phyloP scores from a whole-genome alignment of 2,888 invertebrate species.

The Mimachlamys varia region DNA sequence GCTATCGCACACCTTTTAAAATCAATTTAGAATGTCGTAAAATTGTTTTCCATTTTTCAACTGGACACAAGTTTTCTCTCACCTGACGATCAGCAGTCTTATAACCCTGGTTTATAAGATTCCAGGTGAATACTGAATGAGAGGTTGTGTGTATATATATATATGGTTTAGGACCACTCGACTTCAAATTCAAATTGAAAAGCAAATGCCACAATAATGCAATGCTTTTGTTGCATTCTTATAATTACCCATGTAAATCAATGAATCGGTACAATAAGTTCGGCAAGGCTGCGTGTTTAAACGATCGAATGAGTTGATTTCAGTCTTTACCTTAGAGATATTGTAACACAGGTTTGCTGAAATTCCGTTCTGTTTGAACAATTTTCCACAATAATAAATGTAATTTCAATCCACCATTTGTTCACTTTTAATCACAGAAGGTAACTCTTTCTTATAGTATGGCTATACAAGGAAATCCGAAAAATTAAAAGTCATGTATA shows the following conservation, averaged over 20 bases:
- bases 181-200: background rate
- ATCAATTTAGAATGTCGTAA: conserved; percentile 18
- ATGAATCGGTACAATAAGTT: background rate
- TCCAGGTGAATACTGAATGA: background rate
- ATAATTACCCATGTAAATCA: background rate
- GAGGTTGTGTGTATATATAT: background rate
- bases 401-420: background rate
- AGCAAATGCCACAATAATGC: background rate
- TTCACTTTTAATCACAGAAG: background rate
- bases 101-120: background rate
- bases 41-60: background rate
- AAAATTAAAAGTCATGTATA: background rate
- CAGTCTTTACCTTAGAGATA: background rate
- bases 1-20: background rate
- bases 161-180: background rate
- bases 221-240: background rate
- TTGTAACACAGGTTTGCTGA: background rate
- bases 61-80: background rate
- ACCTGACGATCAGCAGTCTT: background rate
- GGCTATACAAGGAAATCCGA: background rate
- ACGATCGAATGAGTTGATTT: background rate
- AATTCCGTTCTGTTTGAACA: background rate
- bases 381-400: background rate
- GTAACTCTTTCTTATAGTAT: no score
- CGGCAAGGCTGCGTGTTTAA: background rate